A percentile compares a stretch with the other conserved stretches of the same genome.
Conservation (phyloP, 1,140 invertebrate genomes). For the Brevipalpus yothersi region DNA sequence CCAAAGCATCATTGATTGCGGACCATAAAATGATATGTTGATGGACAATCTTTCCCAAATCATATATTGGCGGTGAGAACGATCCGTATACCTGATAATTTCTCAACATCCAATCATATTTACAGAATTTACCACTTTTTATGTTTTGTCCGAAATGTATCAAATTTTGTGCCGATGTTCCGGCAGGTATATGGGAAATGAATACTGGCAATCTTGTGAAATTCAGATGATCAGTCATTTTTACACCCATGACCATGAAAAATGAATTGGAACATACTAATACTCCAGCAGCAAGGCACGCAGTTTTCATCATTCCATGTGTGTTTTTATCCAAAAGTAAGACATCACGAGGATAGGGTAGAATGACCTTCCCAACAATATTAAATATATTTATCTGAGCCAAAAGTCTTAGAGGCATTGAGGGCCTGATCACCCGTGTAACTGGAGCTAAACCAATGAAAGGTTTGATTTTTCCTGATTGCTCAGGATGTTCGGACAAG, state of each 20-base stretch:
- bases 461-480: constrained; percentile 28
- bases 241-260: not conserved
- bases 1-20: too few relatives aligned
- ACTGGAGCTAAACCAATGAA: constrained; percentile 44
- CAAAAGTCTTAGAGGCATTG: constrained; percentile 27
- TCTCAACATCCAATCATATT: not conserved
- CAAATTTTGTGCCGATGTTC: constrained; percentile 48
- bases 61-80: too few relatives aligned
- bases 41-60: too few relatives aligned
- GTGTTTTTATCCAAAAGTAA: not conserved
- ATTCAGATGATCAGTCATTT: not conserved
- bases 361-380: not conserved
- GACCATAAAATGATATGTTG: too few relatives aligned
- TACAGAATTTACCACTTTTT: not conserved
- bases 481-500: constrained; percentile 32
- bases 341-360: not conserved
- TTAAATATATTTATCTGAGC: not conserved
- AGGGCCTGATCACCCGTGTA: constrained; percentile 37
- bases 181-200: constrained; percentile 40
- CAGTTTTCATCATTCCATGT: not conserved
- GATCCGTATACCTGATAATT: too few relatives aligned
- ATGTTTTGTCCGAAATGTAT: constrained; percentile 27
- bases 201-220: constrained; percentile 38
- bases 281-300: not conserved
- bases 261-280: not conserved